Evolutionary conservation across 2,113 vertebrate genomes (phyloP), one percentile per base, ranked within the genome.

Genomic region (Chionodraco myersi): DNA sequence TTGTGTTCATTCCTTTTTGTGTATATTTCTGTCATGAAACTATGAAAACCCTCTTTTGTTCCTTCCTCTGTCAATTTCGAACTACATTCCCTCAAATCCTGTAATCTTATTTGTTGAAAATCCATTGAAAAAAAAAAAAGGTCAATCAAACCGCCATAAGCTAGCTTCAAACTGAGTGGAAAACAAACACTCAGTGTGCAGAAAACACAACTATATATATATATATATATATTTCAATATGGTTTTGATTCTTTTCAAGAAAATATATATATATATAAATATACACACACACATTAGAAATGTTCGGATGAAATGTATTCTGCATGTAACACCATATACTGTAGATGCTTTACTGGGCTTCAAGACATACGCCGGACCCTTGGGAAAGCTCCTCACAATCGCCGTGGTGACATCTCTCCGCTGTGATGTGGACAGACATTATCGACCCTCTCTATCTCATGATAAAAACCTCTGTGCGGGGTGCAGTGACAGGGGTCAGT

Each of bases 371-470:
- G 10, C 48, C 23, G 51, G 30, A 62, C 82, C 72, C 63, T 44
- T 69, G 73, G 73, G 64, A 70, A 60, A 80, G 80, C 63, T 79
- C 62, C 62, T 80, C 59, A 80, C 82, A 75, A 64, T 62, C 65
- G 47, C 58, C 2, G 0, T 6, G 67, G 77, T 82, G 83, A 86
- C 84, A 75, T 82, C 74, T 54, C 56, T 67, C 36, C 44, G 13
- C 75, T 70, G 67, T 83, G 80, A 84, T 86, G 82, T 69, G n/a
- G 47, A 80, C 72, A 75, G 85, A 78, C 77, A 76, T 77, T 90
- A 92, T 92, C 87, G 82, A 92, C 88, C 87, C 66, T 30, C 64
- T 72, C 62, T 49, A 53, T 86, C 80, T 85, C 53, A 18, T 51
- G 52, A 71, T 75, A 26, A 77, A 86, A 88, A 75, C 83, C 74